Percentiles rank a stretch among this genome's conserved stretches.
Conservation (phyloP, 1,140 invertebrate genomes). For the Ceratitis capitata region DNA sequence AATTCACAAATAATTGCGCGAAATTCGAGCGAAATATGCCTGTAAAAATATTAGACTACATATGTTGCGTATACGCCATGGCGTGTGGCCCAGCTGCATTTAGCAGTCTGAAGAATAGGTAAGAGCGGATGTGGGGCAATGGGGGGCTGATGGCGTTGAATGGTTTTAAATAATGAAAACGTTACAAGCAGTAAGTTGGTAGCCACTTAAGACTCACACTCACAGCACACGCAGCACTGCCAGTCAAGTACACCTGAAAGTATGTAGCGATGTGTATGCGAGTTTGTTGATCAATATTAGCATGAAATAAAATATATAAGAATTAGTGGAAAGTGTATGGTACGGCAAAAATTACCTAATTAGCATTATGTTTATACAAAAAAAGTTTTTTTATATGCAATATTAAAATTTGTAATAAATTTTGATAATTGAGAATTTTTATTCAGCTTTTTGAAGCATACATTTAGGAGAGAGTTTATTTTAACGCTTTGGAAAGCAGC, state of each 20-base stretch:
- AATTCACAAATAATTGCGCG: slow-evolving; percentile 14
- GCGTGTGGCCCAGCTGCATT: no score
- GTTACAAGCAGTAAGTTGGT: background rate
- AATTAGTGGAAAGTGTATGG: background rate
- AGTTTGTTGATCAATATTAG: background rate
- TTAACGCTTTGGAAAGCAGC: no score
- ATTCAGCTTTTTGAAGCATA: no score
- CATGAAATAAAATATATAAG: background rate
- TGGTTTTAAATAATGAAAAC: background rate
- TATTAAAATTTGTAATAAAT: no score
- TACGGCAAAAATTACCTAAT: background rate
- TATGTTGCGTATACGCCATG: background rate
- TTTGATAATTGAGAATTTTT: no score
- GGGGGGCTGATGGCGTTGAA: background rate
- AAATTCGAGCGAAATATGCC: background rate
- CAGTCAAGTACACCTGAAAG: background rate
- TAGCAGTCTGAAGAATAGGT: no score
- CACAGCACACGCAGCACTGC: background rate
- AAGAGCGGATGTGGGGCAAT: background rate
- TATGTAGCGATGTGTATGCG: background rate
- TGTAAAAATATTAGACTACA: background rate
- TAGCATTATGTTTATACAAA: no score
- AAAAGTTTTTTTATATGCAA: no score
- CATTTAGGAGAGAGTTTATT: no score
- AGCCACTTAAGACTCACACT: background rate